phyloP scores from a whole-genome alignment of 1,140 invertebrate genomes.

The Halictus rubicundus region DNA sequence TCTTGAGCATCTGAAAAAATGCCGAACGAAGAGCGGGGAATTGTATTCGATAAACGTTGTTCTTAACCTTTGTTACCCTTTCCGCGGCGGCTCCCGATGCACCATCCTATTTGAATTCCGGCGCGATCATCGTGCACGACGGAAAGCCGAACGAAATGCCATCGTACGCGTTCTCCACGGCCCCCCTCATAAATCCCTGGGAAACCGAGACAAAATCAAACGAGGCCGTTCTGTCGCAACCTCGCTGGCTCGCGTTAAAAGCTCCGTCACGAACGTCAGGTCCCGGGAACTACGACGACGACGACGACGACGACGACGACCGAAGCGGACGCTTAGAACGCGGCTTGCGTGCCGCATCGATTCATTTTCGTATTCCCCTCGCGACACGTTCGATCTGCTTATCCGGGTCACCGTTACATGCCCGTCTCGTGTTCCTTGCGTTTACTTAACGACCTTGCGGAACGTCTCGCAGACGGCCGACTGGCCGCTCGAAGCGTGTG shows the following conservation, averaged over 20 bases:
- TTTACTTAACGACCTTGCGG: conserved; percentile 3
- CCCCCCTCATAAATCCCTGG: conserved; percentile 34
- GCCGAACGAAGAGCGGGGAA: not conserved
- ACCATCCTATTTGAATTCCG: not conserved
- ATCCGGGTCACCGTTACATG: conserved; percentile 32
- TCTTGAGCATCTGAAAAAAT: not conserved
- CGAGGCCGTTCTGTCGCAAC: conserved; percentile 17
- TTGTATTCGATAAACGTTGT: conserved; percentile 29
- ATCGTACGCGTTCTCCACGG: not conserved
- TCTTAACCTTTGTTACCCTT: conserved; percentile 6
- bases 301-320: too few species aligned
- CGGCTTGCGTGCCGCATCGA: not conserved
- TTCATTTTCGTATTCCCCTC: not conserved
- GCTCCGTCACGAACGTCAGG: not conserved
- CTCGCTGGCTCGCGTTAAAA: not conserved
- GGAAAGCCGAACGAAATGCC: conserved; percentile 19
- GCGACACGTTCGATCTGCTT: conserved; percentile 9
- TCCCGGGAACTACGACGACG: too few species aligned
- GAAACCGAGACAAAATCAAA: conserved; percentile 40
- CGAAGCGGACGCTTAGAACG: not conserved
- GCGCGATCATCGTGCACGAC: not conserved
- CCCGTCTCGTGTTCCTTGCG: not conserved
- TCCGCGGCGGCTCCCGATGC: not conserved
- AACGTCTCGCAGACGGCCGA: not conserved
- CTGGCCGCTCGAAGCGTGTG: too few species aligned